Evolutionary conservation across 1,140 invertebrate species (phyloP), one percentile per base, ranked within the genome.

Genomic region (Heliothis virescens): DNA sequence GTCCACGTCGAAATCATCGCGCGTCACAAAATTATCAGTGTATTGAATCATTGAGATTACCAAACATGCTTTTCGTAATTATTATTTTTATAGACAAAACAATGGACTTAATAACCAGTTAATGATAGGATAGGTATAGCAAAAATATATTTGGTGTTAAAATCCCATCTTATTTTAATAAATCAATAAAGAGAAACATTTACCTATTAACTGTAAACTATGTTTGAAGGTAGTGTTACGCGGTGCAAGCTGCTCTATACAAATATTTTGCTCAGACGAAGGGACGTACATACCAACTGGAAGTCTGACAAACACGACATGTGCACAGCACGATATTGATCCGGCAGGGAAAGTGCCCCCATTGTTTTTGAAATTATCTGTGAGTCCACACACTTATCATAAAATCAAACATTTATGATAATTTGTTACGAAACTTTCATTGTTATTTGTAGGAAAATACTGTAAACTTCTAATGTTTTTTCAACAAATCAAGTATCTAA

Each of bases 261-360:
- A 73, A 73, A 73, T 73, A 73, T 73, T 26, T 73, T 73, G 53
- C 47, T 53, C 71, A 47, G 34, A 57, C 59, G 71, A 60, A 59
- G 53, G 55, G 53, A 59, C 55, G 53, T 59, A 59, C 55, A 29
- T 59, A 74, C 77, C 60, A 62, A n/a, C 63, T 29, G 34, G 18
- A 26, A 73, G 57, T 47, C 29, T 21, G 15, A 47, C 11, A 63
- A 78, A 73, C 63, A 73, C 63, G 63, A 12, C 62, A 65, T 71
- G 16, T 53, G 55, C 26, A 69, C 18, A 26, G n/a, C 74, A 52
- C 53, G 4, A 11, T 59, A 59, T 73, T 53, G 55, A 73, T 73
- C 29, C 4, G 16, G 1, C 18, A 10, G 34, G n/a, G 26, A 21
- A 34, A 9, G 26, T 26, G 13, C 16, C 53, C 34, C 3, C 26